Evolutionary conservation across 2,888 invertebrate genomes (phyloP), one percentile per base, ranked within the genome.

Genomic region (Pecten maximus): DNA sequence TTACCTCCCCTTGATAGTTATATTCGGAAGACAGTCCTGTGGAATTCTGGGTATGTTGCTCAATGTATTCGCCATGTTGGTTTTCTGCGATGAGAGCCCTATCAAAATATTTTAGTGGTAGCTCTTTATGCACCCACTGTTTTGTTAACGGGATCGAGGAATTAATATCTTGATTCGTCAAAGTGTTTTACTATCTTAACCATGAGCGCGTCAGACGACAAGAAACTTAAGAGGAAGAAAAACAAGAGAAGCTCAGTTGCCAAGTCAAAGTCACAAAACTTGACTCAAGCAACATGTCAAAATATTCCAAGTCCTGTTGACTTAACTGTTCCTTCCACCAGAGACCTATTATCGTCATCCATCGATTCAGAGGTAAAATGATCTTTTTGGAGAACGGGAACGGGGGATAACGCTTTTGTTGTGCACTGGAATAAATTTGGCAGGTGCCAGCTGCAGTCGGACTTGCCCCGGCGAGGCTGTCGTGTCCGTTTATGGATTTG

Each of bases 181-280:
- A 74, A 74, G 74, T 74, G 74, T 74, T 28, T 74, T 74, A 74
- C 35, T 35, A 74, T 28, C 74, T 74, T 28, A 91, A 90, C 89
- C 86, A 95, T 95, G 95, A 95, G 95, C 93, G 93, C 94, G 88
- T 90, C 93, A 91, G 95, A 95, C 91, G 94, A 92, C 89, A 95
- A 95, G 91, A 95, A 95, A 92, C 91, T 94, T n/a, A 95, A 95
- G 92, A 94, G 95, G 88, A 94, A 95, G 93, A 95, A 94, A 92
- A 92, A 92, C 90, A 95, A 94, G 93, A 94, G 94, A 91, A 91
- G 90, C 91, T 91, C 94, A 92, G 95, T 94, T 93, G 92, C 93
- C 92, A 95, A 95, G 94, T 93, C 94, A 92, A 92, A 93, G 89
- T 91, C 90, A 87, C 94, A 92, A 90, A 92, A 90, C 88, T 74